Base-by-base conservation (phyloP, 35 echinoderm and acorn worm genomes). In the Chiridota heheva region DNA sequence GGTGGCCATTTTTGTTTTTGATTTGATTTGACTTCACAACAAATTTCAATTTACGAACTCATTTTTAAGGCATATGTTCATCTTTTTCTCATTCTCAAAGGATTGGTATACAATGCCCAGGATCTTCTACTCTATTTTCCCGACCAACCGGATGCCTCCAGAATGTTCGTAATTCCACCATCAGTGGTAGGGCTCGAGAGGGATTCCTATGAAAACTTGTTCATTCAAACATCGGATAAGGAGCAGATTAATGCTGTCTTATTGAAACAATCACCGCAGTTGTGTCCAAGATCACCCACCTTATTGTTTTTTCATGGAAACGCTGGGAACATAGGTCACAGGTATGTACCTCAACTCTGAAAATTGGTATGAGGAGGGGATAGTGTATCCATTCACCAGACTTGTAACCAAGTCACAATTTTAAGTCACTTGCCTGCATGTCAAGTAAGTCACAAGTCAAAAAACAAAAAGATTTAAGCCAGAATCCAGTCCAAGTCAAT, bases 301-400 rank as follows among this genome's bases (percentile, higher is more conserved):
- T 73, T 98, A 43, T 27, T 98, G 17, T 98, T 98, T 74, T 77
- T 98, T 28, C 95, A 98, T 88, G 95, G 95, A 33, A 98, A 98
- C 77, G 95, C 95, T 28, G 95, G 95, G 2, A 98, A 98, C 81
- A 85, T 98, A 51, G 95, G 89, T 8, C 95, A 98, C 72, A 91
- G 95, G 95, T 98, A 77, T 40, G 90, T 64, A 40, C 6, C 18
- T 73, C 26, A 25, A n/a, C n/a, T n/a, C n/a, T n/a, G n/a, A n/a
- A n/a, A n/a, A n/a, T n/a, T n/a, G n/a, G n/a, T n/a, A n/a, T n/a
- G n/a, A n/a, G n/a, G n/a, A n/a, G n/a, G n/a, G n/a, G n/a, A n/a
- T n/a, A n/a, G n/a, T n/a, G n/a, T n/a, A n/a, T n/a, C n/a, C n/a
- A n/a, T n/a, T n/a, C n/a, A n/a, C n/a, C n/a, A n/a, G n/a, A n/a